Evolutionary conservation across 2,888 invertebrate genomes (phyloP), one percentile per base, ranked within the genome.

Genomic region (Lithophane socia): DNA sequence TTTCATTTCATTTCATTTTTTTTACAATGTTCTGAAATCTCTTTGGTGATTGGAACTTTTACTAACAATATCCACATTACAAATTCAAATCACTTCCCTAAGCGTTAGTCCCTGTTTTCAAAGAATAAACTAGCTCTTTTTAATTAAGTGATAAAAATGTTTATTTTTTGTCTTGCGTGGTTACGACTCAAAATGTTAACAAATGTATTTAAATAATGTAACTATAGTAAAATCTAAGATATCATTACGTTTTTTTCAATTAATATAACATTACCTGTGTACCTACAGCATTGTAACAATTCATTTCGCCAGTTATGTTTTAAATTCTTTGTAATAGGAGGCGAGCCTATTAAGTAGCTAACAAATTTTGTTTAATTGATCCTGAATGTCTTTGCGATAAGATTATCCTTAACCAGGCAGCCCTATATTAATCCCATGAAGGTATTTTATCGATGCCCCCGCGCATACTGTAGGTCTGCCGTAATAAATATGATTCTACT

Each of bases 401-500:
- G 21, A 5, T 2, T 63, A 63, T 63, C 24, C 2, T 44, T 21
- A 5, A 8, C 12, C n/a, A n/a, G 74, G 12, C 86, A 87, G 4
- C 87, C 86, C 86, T 86, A 67, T 10, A 2, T 0, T n/a, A 73
- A 63, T 49, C 42, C 72, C 37, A 61, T 66, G 52, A 66, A 82
- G 70, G 44, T 47, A 61, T 77, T 77, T 77, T 80, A 76, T 77
- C 56, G 60, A 77, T 85, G 75, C 76, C n/a, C 65, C 76, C 52
- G 77, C 71, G 49, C 47, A 66, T 79, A 77, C 29, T 79, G 65
- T 60, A 49, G 56, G 65, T 12, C 65, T 58, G 29, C 21, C 37
- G 72, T 44, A 79, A 79, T 87, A 82, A 82, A 75, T 75, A 78
- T 63, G 77, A 85, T 79, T 56, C 18, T 52, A 44, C 47, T 70